These are phyloP conservation scores for Macquaria ambigua DNA, from an alignment of 2,113 vertebrate genomes.

Conservation along the genomic window DNA sequence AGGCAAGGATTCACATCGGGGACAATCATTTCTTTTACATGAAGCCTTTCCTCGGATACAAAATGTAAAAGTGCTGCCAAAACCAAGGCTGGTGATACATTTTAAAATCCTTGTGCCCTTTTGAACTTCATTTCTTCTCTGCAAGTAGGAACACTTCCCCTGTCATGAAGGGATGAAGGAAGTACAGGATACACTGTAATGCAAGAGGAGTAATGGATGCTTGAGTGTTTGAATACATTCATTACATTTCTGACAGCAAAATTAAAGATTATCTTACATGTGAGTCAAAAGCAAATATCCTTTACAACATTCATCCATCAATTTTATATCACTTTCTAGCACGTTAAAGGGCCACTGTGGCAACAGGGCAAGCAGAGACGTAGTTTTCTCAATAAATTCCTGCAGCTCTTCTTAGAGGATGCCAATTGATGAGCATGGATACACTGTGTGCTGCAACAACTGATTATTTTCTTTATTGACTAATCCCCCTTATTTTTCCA, in stretches of 20 bases:
- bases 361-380: no score
- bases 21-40: constrained; percentile 11
- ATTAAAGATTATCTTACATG: not conserved
- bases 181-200: not conserved
- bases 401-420: not conserved
- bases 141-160: not conserved
- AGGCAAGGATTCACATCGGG: constrained; percentile 27
- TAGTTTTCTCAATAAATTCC: not conserved
- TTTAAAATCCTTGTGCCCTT: not conserved
- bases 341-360: not conserved
- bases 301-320: not conserved
- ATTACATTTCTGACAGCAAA: not conserved
- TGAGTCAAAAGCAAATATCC: not conserved
- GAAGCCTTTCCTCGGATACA: not conserved
- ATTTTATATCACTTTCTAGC: not conserved
- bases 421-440: not conserved
- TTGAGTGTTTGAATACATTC: not conserved
- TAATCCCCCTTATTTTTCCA: not conserved
- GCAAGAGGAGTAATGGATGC: not conserved
- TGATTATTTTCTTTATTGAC: not conserved
- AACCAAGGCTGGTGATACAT: not conserved
- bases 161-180: not conserved
- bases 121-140: not conserved
- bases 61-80: not conserved
- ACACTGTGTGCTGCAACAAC: not conserved